These are phyloP conservation scores for Emydura subglobosa DNA, from an alignment of 2,113 vertebrate species.

Conservation along the genomic window DNA sequence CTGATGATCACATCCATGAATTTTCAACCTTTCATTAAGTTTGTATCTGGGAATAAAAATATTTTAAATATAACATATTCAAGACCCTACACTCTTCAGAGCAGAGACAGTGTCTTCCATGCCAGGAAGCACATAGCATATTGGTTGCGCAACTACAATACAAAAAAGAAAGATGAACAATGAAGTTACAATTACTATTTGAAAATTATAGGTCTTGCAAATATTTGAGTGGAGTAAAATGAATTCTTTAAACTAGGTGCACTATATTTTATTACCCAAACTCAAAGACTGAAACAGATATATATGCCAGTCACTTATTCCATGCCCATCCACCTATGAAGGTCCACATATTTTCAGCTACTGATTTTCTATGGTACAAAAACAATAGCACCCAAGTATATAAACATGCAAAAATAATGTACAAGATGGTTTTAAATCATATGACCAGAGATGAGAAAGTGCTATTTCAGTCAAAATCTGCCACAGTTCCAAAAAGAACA, in stretches of 20 bases:
- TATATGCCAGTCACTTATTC: neutral
- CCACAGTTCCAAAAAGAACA: neutral
- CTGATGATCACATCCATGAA: neutral
- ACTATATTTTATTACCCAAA: neutral
- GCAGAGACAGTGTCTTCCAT: neutral
- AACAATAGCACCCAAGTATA: neutral
- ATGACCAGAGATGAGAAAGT: neutral
- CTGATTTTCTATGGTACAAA: neutral
- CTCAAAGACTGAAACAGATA: neutral
- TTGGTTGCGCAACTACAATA: neutral
- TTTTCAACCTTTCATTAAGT: neutral
- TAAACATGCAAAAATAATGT: neutral
- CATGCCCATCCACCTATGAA: neutral
- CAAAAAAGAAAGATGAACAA: neutral
- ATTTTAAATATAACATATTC: neutral
- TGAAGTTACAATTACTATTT: neutral
- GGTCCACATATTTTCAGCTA: neutral
- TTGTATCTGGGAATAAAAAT: neutral
- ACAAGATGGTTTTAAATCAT: neutral
- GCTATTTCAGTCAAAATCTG: neutral
- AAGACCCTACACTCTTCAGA: neutral
- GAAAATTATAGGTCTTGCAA: neutral
- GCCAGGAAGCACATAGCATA: neutral
- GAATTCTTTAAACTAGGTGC: neutral
- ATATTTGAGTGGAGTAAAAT: neutral